A percentile compares a stretch with the other conserved stretches of the same genome.
These are phyloP conservation scores for Peromyscus nudipes DNA, from an alignment of 2,797 vertebrate species.

Conservation along the genomic window DNA sequence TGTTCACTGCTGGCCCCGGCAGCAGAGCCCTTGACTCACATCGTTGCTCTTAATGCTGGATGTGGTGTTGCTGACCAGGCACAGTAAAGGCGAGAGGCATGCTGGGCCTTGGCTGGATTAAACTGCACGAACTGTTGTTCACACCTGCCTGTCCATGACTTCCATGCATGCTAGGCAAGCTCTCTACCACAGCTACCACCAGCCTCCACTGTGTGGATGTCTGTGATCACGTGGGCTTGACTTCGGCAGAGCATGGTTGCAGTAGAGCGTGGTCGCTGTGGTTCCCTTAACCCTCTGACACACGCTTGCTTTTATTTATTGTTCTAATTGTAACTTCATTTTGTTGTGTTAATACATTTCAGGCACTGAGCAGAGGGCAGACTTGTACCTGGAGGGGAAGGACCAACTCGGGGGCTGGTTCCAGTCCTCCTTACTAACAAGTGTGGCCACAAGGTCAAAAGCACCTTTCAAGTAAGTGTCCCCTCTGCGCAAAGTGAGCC, in stretches of 20 bases:
- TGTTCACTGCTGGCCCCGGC: background rate
- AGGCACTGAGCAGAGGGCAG: constrained; percentile 93
- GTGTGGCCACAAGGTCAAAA: constrained; percentile 93
- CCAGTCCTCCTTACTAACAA: constrained; percentile 97
- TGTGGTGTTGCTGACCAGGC: background rate
- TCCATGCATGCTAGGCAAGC: background rate
- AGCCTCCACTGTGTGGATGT: background rate
- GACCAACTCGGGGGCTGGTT: constrained; percentile 99
- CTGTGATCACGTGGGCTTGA: background rate
- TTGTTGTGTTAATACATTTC: constrained; percentile 23
- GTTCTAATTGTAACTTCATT: background rate
- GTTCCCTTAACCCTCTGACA: background rate
- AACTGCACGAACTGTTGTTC: background rate
- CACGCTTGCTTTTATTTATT: background rate
- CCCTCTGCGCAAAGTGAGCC: background rate
- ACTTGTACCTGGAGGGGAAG: constrained; percentile 96
- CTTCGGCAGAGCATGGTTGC: background rate
- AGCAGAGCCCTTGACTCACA: background rate
- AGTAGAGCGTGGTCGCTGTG: background rate
- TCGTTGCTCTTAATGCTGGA: background rate
- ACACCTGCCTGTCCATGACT: background rate
- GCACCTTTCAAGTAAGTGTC: constrained; percentile 94
- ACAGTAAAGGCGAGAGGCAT: background rate
- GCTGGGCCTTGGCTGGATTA: too few relatives aligned
- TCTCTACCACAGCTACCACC: background rate